A percentile compares a stretch with the other conserved stretches of the same genome.
phyloP scores from a whole-genome alignment of 2,797 vertebrate genomes.

The Limosa lapponica region DNA sequence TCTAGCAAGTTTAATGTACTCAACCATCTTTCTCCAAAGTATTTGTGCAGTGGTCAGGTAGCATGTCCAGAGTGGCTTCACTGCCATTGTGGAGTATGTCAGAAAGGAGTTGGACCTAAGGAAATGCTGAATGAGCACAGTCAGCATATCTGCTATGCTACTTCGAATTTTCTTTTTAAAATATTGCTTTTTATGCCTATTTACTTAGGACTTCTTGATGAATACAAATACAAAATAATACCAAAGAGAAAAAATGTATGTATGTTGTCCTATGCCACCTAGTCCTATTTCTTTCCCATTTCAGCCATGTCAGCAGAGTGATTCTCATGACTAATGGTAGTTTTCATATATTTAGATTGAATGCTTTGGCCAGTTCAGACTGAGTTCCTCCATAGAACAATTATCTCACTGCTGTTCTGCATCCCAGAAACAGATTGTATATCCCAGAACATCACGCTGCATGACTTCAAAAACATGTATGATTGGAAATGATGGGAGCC shows the following conservation, averaged over 20 bases:
- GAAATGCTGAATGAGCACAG: neutral
- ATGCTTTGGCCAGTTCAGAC: neutral
- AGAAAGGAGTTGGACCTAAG: neutral
- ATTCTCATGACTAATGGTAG: neutral
- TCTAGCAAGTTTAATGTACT: conserved; percentile 42
- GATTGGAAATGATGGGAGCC: neutral
- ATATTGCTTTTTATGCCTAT: neutral
- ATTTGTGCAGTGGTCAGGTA: neutral
- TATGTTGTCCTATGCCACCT: neutral
- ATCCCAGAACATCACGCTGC: neutral
- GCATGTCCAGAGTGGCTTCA: neutral
- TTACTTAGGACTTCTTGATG: neutral
- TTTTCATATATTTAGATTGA: conserved; percentile 2
- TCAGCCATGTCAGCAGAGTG: neutral
- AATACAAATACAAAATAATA: neutral
- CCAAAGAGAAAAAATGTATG: neutral
- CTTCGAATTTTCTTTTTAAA: neutral
- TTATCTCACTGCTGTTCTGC: neutral
- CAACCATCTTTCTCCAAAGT: neutral
- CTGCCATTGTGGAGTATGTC: neutral
- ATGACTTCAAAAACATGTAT: neutral
- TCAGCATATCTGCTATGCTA: neutral
- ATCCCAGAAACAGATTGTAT: neutral
- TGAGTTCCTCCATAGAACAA: neutral
- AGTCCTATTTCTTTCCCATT: conserved; percentile 2